Percentiles rank a stretch among this genome's conserved stretches.
Evolutionary conservation across 64 coral and sea anemone genomes (phyloP).

Genomic region (Montipora cactus): DNA sequence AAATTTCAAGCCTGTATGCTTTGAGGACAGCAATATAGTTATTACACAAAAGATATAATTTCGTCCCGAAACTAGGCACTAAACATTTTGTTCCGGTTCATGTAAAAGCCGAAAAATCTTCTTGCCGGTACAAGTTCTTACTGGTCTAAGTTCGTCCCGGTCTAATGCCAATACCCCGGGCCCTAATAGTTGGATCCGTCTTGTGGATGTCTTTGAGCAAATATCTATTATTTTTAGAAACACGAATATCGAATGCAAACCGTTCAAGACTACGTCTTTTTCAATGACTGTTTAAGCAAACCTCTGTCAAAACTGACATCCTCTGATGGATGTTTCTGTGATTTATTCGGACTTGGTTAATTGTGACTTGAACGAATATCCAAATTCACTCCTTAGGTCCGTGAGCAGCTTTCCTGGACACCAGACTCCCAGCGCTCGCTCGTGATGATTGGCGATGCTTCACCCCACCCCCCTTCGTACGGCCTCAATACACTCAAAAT

Average conservation of each 20-base stretch:
- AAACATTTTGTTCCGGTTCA: no score
- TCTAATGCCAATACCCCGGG: no score
- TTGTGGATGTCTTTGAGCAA: background rate
- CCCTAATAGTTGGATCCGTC: no score
- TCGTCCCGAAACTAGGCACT: no score
- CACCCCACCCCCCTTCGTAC: conserved; percentile 90
- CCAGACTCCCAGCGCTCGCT: conserved; percentile 88
- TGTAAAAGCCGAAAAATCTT: no score
- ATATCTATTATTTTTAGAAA: background rate
- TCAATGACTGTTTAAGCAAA: background rate
- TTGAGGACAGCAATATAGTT: no score
- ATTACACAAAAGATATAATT: no score
- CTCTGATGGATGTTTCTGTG: background rate
- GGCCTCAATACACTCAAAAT: conserved; percentile 92
- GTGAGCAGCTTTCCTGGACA: conserved; percentile 88
- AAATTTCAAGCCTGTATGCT: no score
- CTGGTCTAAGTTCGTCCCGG: no score
- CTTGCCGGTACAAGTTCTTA: no score
- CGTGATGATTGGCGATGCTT: conserved; percentile 93
- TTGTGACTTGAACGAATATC: background rate
- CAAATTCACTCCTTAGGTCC: conserved; percentile 47
- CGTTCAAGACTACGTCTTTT: no score
- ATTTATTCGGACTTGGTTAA: background rate
- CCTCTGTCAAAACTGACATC: background rate
- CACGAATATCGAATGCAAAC: no score